Percentiles rank a stretch among this genome's conserved stretches.
Conservation (phyloP, 2,797 vertebrate genomes). For the Artibeus lituratus region DNA sequence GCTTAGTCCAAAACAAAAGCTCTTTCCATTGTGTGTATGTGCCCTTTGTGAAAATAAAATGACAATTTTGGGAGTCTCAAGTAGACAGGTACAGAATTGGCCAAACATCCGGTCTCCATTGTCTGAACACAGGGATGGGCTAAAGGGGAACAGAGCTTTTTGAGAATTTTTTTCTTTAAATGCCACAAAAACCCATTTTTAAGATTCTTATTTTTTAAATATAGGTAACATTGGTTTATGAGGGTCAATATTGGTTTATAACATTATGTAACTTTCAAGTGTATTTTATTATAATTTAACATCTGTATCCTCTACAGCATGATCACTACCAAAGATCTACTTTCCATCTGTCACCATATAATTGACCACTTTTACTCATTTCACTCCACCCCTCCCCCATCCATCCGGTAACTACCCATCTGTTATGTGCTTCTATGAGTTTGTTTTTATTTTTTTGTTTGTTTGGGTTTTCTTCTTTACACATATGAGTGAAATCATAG, state of each 20-base stretch:
- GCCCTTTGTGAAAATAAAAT: slow-evolving; percentile 19
- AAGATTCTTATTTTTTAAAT: neutral
- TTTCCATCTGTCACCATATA: neutral
- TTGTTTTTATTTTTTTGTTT: neutral
- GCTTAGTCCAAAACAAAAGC: neutral
- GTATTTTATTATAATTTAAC: neutral
- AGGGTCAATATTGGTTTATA: neutral
- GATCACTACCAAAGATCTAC: neutral
- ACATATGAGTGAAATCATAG: neutral
- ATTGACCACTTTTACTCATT: neutral
- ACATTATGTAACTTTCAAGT: neutral
- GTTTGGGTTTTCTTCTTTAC: neutral
- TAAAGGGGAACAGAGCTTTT: neutral
- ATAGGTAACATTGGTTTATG: neutral
- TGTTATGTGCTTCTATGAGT: neutral
- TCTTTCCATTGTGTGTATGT: neutral
- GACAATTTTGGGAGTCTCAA: neutral
- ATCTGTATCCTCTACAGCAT: neutral
- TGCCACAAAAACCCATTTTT: neutral
- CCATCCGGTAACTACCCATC: neutral
- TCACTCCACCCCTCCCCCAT: neutral
- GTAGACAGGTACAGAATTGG: neutral
- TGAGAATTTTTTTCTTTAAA: neutral
- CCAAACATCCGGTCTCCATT: slow-evolving; percentile 37
- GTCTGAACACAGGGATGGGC: neutral